phyloP scores from a whole-genome alignment of 2,797 vertebrate genomes.

The Typhlichthys subterraneus region DNA sequence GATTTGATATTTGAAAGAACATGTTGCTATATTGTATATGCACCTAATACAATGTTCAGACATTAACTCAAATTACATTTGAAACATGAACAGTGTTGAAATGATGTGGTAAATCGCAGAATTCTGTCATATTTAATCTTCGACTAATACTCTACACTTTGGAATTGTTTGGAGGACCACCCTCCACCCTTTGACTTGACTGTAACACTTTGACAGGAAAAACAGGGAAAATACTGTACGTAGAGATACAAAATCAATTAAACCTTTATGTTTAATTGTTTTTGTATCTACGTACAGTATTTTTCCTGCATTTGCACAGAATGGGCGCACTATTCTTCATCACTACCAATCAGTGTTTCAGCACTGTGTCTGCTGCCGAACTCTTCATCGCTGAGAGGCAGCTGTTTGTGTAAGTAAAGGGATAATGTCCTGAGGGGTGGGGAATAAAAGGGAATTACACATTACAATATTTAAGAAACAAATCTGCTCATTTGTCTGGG shows the following conservation, averaged over 20 bases:
- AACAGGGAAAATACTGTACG: no score
- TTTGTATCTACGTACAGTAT: not conserved
- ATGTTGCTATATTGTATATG: no score
- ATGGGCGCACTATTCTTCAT: slow-evolving; percentile 92
- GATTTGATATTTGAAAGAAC: no score
- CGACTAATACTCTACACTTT: slow-evolving; percentile 38
- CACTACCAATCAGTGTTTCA: slow-evolving; percentile 92
- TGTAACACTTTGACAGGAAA: not conserved
- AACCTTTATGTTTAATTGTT: not conserved
- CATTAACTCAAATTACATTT: no score
- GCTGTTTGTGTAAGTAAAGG: slow-evolving; percentile 85
- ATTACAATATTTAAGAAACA: no score
- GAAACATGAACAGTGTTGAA: no score
- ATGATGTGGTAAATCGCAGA: slow-evolving; percentile 50
- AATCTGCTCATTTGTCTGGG: no score
- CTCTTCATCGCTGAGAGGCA: slow-evolving; percentile 91
- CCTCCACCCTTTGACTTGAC: not conserved
- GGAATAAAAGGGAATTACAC: no score
- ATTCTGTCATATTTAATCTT: slow-evolving; percentile 53
- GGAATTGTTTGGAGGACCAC: slow-evolving; percentile 46
- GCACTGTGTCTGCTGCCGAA: slow-evolving; percentile 86
- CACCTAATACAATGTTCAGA: no score
- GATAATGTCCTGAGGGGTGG: not conserved
- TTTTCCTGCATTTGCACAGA: slow-evolving; percentile 60
- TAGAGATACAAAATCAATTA: no score